These are phyloP conservation scores for Petromus typicus DNA, from an alignment of 2,113 vertebrate species.

Conservation along the genomic window DNA sequence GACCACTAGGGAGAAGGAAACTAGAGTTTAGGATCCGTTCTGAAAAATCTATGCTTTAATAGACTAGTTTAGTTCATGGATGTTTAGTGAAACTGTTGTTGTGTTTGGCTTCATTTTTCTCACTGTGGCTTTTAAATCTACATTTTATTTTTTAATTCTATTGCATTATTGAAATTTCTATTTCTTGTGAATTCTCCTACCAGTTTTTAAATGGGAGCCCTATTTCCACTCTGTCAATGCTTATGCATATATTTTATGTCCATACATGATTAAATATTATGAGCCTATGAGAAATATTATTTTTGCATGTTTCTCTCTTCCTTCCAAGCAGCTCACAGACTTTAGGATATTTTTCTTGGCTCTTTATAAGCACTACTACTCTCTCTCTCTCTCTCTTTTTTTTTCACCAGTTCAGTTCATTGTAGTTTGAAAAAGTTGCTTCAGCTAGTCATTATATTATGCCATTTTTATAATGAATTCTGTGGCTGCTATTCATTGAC, in stretches of 20 bases:
- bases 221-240: neutral
- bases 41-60: neutral
- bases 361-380: neutral
- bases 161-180: neutral
- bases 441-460: neutral
- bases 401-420: neutral
- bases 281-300: neutral
- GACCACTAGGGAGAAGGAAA: neutral
- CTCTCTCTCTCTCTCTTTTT: too few relatives aligned
- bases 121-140: neutral
- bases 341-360: neutral
- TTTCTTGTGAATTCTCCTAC: neutral
- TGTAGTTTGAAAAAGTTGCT: neutral
- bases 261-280: neutral
- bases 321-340: neutral
- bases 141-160: neutral
- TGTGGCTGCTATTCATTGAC: neutral
- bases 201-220: neutral
- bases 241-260: neutral
- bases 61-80: neutral
- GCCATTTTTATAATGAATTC: neutral
- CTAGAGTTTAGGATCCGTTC: neutral
- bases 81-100: neutral
- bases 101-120: neutral
- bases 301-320: neutral